phyloP scores from a whole-genome alignment of 2,888 invertebrate species.

The Plebejus anna region DNA sequence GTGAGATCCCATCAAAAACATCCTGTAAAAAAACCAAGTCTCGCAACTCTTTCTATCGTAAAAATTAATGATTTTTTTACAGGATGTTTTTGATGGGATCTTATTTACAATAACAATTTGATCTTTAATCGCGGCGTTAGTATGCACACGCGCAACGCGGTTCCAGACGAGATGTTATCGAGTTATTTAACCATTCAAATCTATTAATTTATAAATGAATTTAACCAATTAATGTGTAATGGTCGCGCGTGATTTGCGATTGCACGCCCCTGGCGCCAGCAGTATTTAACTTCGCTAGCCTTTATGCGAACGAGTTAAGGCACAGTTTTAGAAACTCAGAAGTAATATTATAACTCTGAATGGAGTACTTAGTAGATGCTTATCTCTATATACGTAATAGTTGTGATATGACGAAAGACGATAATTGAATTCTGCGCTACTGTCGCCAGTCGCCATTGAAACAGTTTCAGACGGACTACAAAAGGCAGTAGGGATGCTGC shows the following conservation, averaged over 20 bases:
- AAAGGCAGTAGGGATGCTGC: background rate
- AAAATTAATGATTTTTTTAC: too few relatives aligned
- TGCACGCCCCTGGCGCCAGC: conserved; percentile 30
- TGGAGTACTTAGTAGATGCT: conserved; percentile 25
- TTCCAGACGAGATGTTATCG: conserved; percentile 21
- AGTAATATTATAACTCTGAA: background rate
- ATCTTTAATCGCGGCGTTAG: background rate
- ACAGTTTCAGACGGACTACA: background rate
- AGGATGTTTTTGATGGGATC: too few relatives aligned
- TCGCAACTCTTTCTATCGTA: too few relatives aligned
- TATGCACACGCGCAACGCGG: conserved; percentile 2
- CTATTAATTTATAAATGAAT: conserved; percentile 30
- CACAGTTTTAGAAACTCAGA: background rate
- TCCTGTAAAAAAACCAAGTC: too few relatives aligned
- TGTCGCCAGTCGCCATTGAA: conserved; percentile 26
- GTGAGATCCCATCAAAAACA: too few relatives aligned
- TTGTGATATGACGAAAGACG: conserved; percentile 17
- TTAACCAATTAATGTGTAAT: conserved; percentile 29
- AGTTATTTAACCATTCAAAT: conserved; percentile 23
- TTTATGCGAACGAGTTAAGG: background rate
- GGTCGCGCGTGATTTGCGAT: conserved; percentile 22
- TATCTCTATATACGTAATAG: conserved; percentile 30
- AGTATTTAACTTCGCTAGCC: background rate
- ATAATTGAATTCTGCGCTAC: conserved; percentile 30
- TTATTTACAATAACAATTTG: background rate